Percentiles rank a stretch among this genome's conserved stretches.
Evolutionary conservation across 2,113 vertebrate species (phyloP).

Genomic region (Scolopax mira): DNA sequence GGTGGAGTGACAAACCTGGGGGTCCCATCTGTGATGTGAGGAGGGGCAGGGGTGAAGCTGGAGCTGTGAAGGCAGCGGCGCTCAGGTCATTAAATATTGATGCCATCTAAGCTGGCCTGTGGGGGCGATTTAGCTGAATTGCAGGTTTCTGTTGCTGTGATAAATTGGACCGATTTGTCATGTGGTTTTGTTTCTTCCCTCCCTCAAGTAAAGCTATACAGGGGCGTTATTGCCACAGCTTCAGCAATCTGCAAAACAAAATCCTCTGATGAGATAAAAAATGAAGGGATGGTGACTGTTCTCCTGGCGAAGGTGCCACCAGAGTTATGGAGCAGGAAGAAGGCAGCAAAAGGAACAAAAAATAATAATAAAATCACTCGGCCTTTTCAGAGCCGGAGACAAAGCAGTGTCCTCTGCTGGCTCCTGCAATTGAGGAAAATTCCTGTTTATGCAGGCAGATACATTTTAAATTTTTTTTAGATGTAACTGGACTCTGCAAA

Average conservation of each 20-base stretch:
- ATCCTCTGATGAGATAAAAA: background rate
- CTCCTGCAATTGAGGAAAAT: slow-evolving; percentile 4
- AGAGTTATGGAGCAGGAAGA: background rate
- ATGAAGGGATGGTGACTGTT: background rate
- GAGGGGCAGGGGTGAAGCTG: background rate
- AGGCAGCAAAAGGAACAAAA: background rate
- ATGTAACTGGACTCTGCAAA: slow-evolving; percentile 11
- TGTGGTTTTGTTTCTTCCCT: slow-evolving; percentile 38
- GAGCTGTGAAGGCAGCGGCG: rapidly evolving
- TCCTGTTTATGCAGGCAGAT: slow-evolving; percentile 1
- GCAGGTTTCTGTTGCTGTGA: slow-evolving; percentile 52
- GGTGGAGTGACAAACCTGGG: no score
- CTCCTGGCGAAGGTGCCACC: background rate
- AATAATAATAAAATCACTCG: background rate
- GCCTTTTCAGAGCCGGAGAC: background rate
- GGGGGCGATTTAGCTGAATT: slow-evolving; percentile 45
- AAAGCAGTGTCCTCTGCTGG: background rate
- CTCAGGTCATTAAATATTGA: slow-evolving; percentile 43
- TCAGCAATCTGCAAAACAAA: background rate
- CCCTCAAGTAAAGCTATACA: background rate
- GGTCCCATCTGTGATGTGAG: rapidly evolving
- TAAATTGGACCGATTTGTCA: slow-evolving; percentile 58
- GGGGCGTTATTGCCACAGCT: background rate
- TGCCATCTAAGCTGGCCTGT: background rate
- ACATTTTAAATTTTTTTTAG: background rate